These are phyloP conservation scores for Euzophera pinguis DNA, from an alignment of 2,888 invertebrate species.

Conservation along the genomic window DNA sequence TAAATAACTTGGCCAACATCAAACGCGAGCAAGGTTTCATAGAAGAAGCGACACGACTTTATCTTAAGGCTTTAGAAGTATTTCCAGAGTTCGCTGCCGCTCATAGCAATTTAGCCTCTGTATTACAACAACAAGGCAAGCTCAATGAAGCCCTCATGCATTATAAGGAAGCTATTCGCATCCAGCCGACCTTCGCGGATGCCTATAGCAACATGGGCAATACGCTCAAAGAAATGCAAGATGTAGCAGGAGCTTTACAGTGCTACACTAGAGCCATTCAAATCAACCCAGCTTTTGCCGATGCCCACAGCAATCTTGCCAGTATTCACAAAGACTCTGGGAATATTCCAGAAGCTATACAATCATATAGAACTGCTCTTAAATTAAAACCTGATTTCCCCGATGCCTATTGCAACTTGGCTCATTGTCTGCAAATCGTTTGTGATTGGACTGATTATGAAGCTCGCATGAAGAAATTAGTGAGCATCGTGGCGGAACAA, in stretches of 20 bases:
- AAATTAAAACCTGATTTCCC: conserved; percentile 99
- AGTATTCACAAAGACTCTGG: conserved; percentile 99
- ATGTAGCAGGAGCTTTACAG: conserved; percentile 96
- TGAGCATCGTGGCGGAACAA: conserved; percentile 98
- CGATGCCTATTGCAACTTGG: conserved; percentile 99
- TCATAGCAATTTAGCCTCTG: conserved; percentile 98
- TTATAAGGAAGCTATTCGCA: conserved; percentile 99
- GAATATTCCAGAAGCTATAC: conserved; percentile 99
- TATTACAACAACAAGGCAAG: conserved; percentile 98
- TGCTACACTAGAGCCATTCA: conserved; percentile 99
- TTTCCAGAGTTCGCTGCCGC: conserved; percentile 99
- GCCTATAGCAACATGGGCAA: conserved; percentile 99
- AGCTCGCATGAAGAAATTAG: conserved; percentile 96
- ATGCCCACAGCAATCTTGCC: conserved; percentile 99
- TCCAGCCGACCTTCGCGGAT: conserved; percentile 99
- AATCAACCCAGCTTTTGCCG: conserved; percentile 99
- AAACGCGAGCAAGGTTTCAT: conserved; percentile 99
- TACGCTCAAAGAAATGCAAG: conserved; percentile 99
- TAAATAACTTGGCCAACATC: conserved; percentile 99
- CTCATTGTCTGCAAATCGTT: conserved; percentile 99
- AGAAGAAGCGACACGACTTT: conserved; percentile 97
- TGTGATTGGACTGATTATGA: conserved; percentile 99
- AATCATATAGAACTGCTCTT: conserved; percentile 97
- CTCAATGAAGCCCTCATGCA: conserved; percentile 98
- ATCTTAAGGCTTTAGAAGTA: conserved; percentile 94